These are phyloP conservation scores for Sebastes trivittatus DNA, from an alignment of 2,797 vertebrate genomes.

Conservation along the genomic window DNA sequence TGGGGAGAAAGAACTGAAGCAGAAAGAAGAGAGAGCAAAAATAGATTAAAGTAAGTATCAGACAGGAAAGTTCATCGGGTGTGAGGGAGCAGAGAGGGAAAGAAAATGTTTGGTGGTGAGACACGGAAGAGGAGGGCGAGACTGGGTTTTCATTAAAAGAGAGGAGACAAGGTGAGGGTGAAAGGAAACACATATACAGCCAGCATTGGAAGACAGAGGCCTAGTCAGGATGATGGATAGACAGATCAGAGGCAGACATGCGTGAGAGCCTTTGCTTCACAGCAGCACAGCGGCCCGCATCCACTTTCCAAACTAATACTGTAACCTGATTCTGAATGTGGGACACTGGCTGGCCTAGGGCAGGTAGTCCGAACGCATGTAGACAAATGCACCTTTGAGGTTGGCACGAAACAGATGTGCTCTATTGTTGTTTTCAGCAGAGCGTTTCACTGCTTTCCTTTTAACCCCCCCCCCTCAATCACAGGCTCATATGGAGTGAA, in stretches of 20 bases:
- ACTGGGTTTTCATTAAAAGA: conserved; percentile 41
- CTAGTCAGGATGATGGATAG: conserved; percentile 61
- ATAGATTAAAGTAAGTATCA: conserved; percentile 72
- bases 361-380: conserved; percentile 53
- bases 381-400: conserved; percentile 60
- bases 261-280: conserved; percentile 40
- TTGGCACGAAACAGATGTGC: conserved; percentile 41
- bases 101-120: conserved; percentile 5
- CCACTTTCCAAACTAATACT: conserved; percentile 61
- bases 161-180: conserved; percentile 32
- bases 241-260: conserved; percentile 61
- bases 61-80: conserved; percentile 60
- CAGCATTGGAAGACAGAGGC: conserved; percentile 23
- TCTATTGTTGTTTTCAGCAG: conserved; percentile 38
- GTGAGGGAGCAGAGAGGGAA: conserved; percentile 9
- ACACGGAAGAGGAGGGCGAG: conserved; percentile 1
- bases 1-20: conserved; percentile 71
- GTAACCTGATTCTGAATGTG: conserved; percentile 73
- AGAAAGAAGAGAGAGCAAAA: conserved; percentile 70
- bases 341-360: conserved; percentile 64
- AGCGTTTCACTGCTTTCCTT: conserved; percentile 7
- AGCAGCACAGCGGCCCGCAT: conserved; percentile 41
- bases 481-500: conserved; percentile 10
- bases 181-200: conserved; percentile 9
- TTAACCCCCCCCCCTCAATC: background rate